A percentile compares a stretch with the other conserved stretches of the same genome.
Evolutionary conservation across 2,113 vertebrate genomes (phyloP).

Genomic region (Canis aureus): DNA sequence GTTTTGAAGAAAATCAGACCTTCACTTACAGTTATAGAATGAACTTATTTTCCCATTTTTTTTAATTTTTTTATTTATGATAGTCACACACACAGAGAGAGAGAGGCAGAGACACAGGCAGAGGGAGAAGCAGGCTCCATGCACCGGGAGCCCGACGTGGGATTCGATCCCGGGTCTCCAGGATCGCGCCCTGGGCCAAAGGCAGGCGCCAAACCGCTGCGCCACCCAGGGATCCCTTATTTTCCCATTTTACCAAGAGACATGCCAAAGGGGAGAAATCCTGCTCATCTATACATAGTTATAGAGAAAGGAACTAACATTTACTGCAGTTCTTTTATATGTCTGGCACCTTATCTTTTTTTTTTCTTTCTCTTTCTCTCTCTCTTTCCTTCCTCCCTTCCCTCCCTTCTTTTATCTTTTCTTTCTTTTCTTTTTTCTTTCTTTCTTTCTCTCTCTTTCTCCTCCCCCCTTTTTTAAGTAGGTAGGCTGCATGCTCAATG

Average conservation of each 20-base stretch:
- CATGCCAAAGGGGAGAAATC: background rate
- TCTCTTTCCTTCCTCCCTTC: background rate
- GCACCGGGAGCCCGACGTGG: too few relatives aligned
- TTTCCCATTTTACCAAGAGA: background rate
- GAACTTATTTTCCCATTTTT: background rate
- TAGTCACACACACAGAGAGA: too few relatives aligned
- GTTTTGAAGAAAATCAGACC: constrained; percentile 41
- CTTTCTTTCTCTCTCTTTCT: background rate
- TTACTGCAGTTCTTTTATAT: background rate
- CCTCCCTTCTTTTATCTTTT: too few relatives aligned
- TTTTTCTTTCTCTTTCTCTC: background rate
- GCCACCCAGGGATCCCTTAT: background rate
- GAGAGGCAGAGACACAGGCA: too few relatives aligned
- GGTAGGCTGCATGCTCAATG: background rate
- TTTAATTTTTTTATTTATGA: too few relatives aligned
- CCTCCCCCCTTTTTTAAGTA: background rate
- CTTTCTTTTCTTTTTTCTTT: background rate
- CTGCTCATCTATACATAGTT: constrained; percentile 18
- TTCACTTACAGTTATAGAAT: background rate
- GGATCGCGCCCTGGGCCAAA: too few relatives aligned
- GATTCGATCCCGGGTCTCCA: too few relatives aligned
- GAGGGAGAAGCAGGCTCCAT: too few relatives aligned
- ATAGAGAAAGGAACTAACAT: background rate
- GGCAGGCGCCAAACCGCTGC: too few relatives aligned
- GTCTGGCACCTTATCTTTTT: background rate